Percentiles rank a stretch among this genome's conserved stretches.
Conservation (phyloP, 2,797 vertebrate species). For the Tragelaphus eurycerus region DNA sequence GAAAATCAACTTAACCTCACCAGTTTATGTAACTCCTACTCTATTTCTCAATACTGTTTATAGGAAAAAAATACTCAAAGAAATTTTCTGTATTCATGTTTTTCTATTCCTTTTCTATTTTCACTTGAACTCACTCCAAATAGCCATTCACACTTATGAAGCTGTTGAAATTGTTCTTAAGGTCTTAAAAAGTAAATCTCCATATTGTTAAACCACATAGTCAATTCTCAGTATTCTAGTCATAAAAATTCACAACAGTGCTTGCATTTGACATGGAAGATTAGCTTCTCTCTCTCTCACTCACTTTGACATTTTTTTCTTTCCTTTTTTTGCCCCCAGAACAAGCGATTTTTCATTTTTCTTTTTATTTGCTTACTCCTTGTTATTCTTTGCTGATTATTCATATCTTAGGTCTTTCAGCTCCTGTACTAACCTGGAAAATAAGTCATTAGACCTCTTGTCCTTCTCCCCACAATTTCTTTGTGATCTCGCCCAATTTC, state of each 20-base stretch:
- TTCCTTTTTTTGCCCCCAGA: not conserved
- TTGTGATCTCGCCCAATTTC: not conserved
- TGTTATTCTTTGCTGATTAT: not conserved
- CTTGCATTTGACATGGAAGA: not conserved
- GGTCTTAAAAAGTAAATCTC: not conserved
- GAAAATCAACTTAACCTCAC: not conserved
- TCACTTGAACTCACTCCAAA: not conserved
- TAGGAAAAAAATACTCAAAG: not conserved
- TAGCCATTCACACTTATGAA: not conserved
- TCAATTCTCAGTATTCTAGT: not conserved
- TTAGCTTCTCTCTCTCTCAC: not conserved
- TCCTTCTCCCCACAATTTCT: not conserved
- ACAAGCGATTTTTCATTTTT: not conserved
- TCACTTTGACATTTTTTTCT: not conserved
- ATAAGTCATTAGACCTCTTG: not conserved
- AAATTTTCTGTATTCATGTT: not conserved
- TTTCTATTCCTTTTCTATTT: not conserved
- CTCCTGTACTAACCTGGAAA: accelerated
- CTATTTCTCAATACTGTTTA: not conserved
- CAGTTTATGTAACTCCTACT: not conserved
- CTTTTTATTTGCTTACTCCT: not conserved
- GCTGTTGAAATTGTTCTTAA: not conserved
- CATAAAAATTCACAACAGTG: not conserved
- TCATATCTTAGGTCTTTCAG: not conserved
- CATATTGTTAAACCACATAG: not conserved